Evolutionary conservation across 2,888 invertebrate genomes (phyloP), one percentile per base, ranked within the genome.

Genomic region (Herminia tarsipennalis): DNA sequence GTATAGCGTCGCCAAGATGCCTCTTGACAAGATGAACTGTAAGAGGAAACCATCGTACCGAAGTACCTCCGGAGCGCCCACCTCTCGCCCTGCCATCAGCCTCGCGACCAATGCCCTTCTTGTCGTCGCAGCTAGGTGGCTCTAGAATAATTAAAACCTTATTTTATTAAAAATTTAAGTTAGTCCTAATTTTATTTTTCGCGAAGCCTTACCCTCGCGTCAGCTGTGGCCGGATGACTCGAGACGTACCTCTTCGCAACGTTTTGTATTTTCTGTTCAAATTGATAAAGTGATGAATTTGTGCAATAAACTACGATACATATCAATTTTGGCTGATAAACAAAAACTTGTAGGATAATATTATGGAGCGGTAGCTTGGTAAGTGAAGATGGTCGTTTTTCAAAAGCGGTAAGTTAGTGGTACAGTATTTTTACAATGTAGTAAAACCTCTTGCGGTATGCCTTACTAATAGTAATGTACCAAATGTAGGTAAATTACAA

Each of bases 1-100:
- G 79, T 97, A 96, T 86, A 94, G 94, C 73, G 94, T 97, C 45
- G 95, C 96, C 73, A 94, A 94, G 78, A 94, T 97, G 93, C 97
- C 97, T 0, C 87, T 96, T 51, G 96, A 96, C 61, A 94, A 94
- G 78, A 96, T 97, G 96, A 95, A 95, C 76, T 97, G 97, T 88
- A 94, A 94, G 56, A 94, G 95, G 70, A 95, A 95, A 83, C 92
- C 88, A 10, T 76, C 86, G 1, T 85, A 82, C 59, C 87, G 87
- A 3, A 77, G 86, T 41, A 76, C 86, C 4, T 81, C 81, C n/a
- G 64, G 64, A 44, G 87, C 79, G 44, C 76, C 73, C 2, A 56
- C 56, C 30, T 69, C 73, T 18, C 67, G 71, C 50, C 70, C 74
- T 28, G 47, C 76, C 38, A 38, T 68, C 47, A 70, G 68, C 46